These are phyloP conservation scores for Catharus fuscescens DNA, from an alignment of 2,113 vertebrate species.

Conservation along the genomic window DNA sequence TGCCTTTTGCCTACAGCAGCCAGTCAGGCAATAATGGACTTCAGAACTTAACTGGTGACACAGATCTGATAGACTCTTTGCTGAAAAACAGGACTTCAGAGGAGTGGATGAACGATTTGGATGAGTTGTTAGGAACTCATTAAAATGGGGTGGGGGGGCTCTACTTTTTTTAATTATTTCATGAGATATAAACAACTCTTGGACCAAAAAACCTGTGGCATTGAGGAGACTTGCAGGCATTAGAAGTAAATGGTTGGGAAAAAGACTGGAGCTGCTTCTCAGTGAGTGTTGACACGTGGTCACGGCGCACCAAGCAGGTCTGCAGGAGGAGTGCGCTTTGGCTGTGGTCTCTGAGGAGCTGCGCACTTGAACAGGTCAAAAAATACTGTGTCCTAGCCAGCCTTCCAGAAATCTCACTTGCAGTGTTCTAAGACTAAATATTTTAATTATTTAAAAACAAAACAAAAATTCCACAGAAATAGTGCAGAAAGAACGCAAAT, in stretches of 20 bases:
- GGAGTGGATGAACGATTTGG: constrained; percentile 97
- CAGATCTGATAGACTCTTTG: constrained; percentile 93
- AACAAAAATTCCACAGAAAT: constrained; percentile 7
- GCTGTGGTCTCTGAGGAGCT: not conserved
- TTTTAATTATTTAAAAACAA: constrained; percentile 55
- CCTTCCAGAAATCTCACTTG: constrained; percentile 57
- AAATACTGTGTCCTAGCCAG: constrained; percentile 6
- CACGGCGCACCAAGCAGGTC: constrained; percentile 26
- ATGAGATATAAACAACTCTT: constrained; percentile 68
- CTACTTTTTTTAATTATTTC: constrained; percentile 62
- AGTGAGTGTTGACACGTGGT: not conserved
- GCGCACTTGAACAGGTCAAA: constrained; percentile 41
- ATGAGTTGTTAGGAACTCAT: constrained; percentile 91
- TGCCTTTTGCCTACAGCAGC: constrained; percentile 85
- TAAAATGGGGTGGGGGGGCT: constrained; percentile 57
- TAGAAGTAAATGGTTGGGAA: constrained; percentile 54
- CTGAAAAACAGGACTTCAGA: constrained; percentile 94
- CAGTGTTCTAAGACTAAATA: constrained; percentile 42
- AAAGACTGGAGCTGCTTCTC: constrained; percentile 65
- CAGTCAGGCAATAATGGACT: constrained; percentile 79
- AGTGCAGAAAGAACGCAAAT: constrained; percentile 51
- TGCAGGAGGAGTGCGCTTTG: not conserved
- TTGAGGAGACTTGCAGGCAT: constrained; percentile 63
- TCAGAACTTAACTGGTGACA: constrained; percentile 84
- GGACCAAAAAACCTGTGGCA: constrained; percentile 81